Evolutionary conservation across 2,113 vertebrate species (phyloP).

Genomic region (Spilogale gracilis): DNA sequence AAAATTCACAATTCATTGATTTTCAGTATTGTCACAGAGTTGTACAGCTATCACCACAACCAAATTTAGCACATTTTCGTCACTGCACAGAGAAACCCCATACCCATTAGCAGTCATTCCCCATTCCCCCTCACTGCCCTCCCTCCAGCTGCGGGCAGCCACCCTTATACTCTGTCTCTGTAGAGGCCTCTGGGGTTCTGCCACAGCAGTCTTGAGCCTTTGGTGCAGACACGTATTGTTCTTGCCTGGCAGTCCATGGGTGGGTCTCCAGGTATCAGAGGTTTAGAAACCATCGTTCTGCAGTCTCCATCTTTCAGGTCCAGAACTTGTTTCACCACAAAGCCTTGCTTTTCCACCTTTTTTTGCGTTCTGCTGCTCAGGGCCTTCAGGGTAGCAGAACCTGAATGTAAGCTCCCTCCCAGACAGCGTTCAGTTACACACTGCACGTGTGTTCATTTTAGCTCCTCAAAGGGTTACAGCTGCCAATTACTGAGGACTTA

Average conservation of each 20-base stretch:
- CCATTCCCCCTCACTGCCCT: neutral
- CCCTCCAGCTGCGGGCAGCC: too few species aligned
- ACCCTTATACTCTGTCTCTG: neutral
- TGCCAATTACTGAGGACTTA: neutral
- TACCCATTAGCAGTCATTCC: neutral
- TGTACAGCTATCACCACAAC: neutral
- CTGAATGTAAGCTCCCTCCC: neutral
- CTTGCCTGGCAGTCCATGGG: neutral
- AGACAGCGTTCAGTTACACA: neutral
- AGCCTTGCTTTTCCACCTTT: neutral
- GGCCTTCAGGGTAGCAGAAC: neutral
- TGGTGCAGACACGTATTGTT: neutral
- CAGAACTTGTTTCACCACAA: neutral
- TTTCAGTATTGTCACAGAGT: neutral
- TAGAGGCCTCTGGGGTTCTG: neutral
- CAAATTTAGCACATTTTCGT: constrained; percentile 19
- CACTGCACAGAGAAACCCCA: neutral
- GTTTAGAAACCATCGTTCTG: neutral
- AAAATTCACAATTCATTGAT: neutral
- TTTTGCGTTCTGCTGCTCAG: too few species aligned
- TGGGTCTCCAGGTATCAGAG: neutral
- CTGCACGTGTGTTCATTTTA: neutral
- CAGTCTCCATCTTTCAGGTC: neutral
- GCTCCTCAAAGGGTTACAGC: neutral
- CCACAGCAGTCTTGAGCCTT: neutral